Base-by-base conservation (phyloP, 2,797 vertebrate species). In the Hapalemur alaotrensis region DNA sequence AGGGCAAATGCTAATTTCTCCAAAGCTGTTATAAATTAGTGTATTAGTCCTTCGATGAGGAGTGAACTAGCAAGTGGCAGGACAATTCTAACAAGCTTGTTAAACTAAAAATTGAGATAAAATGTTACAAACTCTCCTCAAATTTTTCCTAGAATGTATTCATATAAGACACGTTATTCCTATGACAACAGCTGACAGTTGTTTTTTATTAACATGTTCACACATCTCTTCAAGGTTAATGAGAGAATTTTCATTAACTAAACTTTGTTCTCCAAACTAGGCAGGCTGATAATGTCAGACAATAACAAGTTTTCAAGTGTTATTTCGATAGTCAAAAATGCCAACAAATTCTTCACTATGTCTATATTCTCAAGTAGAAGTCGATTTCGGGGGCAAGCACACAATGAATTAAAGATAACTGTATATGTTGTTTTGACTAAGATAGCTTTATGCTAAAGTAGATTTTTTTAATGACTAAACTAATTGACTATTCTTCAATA, bases 1-100 rank as follows among this genome's bases (percentile, higher is more conserved):
- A 97, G 84, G 91, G 83, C 91, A 97, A 88, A 96, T 83, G 41
- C 81, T 97, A 93, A 97, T 97, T 97, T 90, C 93, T n/a, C 54
- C 86, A 54, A 50, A 72, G 25, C n/a, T 67, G 9, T 92, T 75
- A 85, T 78, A 91, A 97, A 78, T 1, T 89, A 95, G 63, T 93
- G 50, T 82, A 89, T 90, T 10, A 95, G 69, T 50, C 82, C 95
- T 86, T 84, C 95, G 79, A 67, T 69, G 30, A 84, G 83, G 88
- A 95, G 43, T 85, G 96, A 86, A 72, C 89, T 41, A 97, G 57
- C 79, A 48, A 22, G 54, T 70, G 69, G 8, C 54, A 85, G 23
- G 85, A 94, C 89, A 95, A 95, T 92, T 17, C 63, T 3, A 25
- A 84, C 50, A 79, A 89, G 7, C 72, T 84, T 95, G 78, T 95